Conservation (phyloP, 2,113 vertebrate genomes). For the Etheostoma spectabile region DNA sequence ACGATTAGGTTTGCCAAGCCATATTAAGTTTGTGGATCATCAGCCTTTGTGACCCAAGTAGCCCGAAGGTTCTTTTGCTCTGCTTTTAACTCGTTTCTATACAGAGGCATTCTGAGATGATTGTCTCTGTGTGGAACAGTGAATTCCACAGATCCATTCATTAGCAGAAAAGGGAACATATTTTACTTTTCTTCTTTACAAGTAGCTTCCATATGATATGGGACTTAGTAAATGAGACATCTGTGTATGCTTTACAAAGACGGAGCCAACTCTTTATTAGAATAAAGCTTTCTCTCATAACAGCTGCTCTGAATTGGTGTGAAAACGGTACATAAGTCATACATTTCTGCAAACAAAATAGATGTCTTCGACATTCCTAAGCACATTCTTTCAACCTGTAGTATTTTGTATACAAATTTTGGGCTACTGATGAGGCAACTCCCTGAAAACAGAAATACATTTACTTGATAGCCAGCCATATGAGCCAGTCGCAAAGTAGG, state of each 20-base stretch:
- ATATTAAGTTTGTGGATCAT: conserved; percentile 71
- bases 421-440: neutral
- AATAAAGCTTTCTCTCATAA: neutral
- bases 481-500: neutral
- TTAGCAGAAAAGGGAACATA: conserved; percentile 42
- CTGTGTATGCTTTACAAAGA: conserved; percentile 46
- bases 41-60: conserved; percentile 73
- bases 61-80: conserved; percentile 70
- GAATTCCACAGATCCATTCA: conserved; percentile 64
- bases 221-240: conserved; percentile 53
- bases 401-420: neutral
- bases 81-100: conserved; percentile 61
- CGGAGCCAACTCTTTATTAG: conserved; percentile 34
- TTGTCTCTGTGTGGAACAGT: conserved; percentile 44
- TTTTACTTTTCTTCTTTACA: conserved; percentile 50
- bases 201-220: conserved; percentile 44
- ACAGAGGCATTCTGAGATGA: conserved; percentile 42
- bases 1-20: conserved; percentile 79
- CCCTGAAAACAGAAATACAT: neutral
- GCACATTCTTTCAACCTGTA: no score
- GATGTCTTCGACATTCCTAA: neutral
- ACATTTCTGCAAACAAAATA: neutral
- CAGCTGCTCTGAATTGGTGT: neutral
- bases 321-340: neutral
- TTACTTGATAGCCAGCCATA: neutral